Evolutionary conservation across 2,113 vertebrate species (phyloP).

Genomic region (Galeopterus variegatus): DNA sequence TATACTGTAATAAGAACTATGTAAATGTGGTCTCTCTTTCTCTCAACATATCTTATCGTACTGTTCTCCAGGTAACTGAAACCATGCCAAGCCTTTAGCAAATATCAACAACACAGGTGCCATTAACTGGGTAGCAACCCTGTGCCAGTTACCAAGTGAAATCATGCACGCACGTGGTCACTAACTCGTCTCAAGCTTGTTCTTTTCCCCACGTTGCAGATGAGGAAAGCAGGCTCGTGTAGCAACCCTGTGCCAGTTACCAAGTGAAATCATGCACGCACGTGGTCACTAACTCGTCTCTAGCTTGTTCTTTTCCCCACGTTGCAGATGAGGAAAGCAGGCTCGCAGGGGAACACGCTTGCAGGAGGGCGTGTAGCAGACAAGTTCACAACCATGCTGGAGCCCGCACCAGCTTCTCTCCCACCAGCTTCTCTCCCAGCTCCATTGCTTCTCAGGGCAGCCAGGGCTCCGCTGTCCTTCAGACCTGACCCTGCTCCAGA

Average conservation of each 20-base stretch:
- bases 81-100: not conserved
- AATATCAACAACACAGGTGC: not conserved
- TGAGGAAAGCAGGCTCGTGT: not conserved
- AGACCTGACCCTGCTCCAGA: not conserved
- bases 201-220: not conserved
- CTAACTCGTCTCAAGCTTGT: not conserved
- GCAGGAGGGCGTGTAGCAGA: not conserved
- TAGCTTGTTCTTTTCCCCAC: not conserved
- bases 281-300: not conserved
- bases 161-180: not conserved
- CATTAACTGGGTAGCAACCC: not conserved
- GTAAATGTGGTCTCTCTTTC: no score
- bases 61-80: no score
- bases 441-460: not conserved
- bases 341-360: not conserved
- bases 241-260: no score
- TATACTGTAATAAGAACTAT: no score
- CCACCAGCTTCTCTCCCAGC: not conserved
- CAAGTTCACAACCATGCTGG: no score
- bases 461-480: not conserved
- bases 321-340: not conserved
- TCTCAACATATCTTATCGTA: no score
- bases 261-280: not conserved
- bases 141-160: not conserved
- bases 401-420: no score